Conservation (phyloP, 1,140 invertebrate genomes). For the Physella acuta region DNA sequence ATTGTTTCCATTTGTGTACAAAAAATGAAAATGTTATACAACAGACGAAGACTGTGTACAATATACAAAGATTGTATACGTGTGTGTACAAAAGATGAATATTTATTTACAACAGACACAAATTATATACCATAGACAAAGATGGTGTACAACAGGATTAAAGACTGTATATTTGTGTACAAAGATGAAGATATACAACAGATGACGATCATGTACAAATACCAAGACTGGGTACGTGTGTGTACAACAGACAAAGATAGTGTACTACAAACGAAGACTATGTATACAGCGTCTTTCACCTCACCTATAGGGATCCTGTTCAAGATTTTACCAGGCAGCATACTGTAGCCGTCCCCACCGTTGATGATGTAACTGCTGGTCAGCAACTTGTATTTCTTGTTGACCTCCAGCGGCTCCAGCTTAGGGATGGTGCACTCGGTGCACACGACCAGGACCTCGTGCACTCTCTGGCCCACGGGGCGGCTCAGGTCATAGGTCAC, state of each 20-base stretch:
- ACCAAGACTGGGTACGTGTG: background rate
- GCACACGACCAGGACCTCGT: slow-evolving; percentile 28
- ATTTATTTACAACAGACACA: no score
- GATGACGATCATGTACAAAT: no score
- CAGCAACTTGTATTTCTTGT: slow-evolving; percentile 32
- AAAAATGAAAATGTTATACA: background rate
- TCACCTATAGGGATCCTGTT: slow-evolving; percentile 30
- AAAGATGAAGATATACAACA: background rate
- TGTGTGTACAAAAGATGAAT: no score
- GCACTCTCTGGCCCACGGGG: slow-evolving; percentile 48
- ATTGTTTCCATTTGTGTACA: no score
- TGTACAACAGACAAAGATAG: no score
- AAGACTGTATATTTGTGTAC: background rate
- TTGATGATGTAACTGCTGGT: slow-evolving; percentile 67
- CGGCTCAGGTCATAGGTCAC: slow-evolving; percentile 65
- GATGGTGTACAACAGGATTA: background rate
- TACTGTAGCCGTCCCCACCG: slow-evolving; percentile 69
- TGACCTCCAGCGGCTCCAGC: slow-evolving; percentile 30
- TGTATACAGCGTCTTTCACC: background rate
- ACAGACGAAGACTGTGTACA: no score
- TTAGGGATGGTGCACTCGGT: slow-evolving; percentile 57
- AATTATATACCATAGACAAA: background rate
- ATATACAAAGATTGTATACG: no score
- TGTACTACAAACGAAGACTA: background rate
- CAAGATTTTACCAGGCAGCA: slow-evolving; percentile 41